phyloP scores from a whole-genome alignment of 2,888 invertebrate genomes.

The Crepidodera aurea region DNA sequence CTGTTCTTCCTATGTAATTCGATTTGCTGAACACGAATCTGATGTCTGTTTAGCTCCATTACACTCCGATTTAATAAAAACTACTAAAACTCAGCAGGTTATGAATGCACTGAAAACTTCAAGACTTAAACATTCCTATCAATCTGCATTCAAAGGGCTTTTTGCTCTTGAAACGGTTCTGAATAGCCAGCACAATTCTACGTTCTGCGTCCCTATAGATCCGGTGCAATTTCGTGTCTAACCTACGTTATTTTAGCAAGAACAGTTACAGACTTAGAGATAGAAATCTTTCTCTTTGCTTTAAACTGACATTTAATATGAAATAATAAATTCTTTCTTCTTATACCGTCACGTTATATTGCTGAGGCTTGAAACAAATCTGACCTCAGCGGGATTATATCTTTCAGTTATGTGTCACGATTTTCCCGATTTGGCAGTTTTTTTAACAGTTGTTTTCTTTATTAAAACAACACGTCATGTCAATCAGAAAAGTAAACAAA shows the following conservation, averaged over 20 bases:
- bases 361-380: background rate
- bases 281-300: constrained; percentile 20
- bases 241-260: constrained; percentile 25
- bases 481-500: too few species aligned
- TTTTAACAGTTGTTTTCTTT: too few species aligned
- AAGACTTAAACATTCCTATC: too few species aligned
- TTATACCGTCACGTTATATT: background rate
- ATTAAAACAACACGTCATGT: too few species aligned
- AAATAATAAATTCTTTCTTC: constrained; percentile 34
- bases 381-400: background rate
- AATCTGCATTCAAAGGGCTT: too few species aligned
- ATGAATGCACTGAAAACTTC: too few species aligned
- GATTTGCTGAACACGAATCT: too few species aligned
- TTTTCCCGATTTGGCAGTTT: background rate
- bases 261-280: constrained; percentile 33
- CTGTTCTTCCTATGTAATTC: too few species aligned
- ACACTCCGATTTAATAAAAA: too few species aligned
- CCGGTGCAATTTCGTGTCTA: constrained; percentile 21
- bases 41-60: too few species aligned
- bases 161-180: background rate
- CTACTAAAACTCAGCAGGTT: too few species aligned
- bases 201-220: constrained; percentile 8
- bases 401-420: background rate
- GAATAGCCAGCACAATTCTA: background rate
- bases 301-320: constrained; percentile 34